Conservation (phyloP, 2,113 vertebrate genomes). For the Telmatochromis sp. region DNA sequence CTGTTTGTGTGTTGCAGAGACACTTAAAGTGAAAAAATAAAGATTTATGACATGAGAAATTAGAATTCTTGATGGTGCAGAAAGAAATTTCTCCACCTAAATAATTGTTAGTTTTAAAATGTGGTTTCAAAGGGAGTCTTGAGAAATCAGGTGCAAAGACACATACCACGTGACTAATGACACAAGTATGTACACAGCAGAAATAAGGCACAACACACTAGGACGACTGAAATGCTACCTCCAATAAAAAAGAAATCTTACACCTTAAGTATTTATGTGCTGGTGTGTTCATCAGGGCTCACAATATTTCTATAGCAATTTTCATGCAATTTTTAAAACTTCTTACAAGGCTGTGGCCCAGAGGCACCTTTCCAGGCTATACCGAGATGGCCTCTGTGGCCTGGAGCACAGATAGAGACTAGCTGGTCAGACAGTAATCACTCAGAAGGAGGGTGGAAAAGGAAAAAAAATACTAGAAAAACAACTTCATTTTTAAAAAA, state of each 20-base stretch:
- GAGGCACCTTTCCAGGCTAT: neutral
- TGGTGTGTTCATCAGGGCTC: neutral
- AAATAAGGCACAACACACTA: neutral
- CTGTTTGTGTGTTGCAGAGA: neutral
- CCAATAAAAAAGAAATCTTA: neutral
- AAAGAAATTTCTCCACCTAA: neutral
- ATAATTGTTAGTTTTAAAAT: neutral
- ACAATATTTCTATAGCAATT: conserved; percentile 8
- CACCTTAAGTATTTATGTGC: neutral
- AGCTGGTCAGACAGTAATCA: neutral
- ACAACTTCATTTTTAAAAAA: accelerated
- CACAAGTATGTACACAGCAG: neutral
- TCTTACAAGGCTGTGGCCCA: neutral
- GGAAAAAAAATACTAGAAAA: neutral
- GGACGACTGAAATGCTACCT: neutral
- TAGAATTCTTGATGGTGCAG: neutral
- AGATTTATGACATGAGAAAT: neutral
- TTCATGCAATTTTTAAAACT: conserved; percentile 13
- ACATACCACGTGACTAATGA: neutral
- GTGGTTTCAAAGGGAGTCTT: neutral
- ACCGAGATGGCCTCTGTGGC: neutral
- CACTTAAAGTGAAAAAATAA: neutral
- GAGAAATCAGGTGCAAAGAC: neutral
- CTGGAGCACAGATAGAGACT: neutral
- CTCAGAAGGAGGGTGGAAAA: neutral